Evolutionary conservation across 2,797 vertebrate genomes (phyloP).

Genomic region (Sebastiscus albofasciatus): DNA sequence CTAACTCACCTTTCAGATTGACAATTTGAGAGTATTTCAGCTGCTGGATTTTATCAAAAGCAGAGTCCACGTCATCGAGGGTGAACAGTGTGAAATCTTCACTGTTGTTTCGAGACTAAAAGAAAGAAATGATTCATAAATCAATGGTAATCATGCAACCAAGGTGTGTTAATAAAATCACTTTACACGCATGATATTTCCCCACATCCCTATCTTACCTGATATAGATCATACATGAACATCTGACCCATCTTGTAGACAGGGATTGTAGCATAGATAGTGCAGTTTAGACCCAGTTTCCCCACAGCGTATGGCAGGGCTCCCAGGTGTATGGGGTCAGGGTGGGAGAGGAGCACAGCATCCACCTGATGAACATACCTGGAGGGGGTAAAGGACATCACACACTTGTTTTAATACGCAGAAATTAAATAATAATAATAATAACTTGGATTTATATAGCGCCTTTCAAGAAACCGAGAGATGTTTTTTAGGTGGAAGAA

Average conservation of each 20-base stretch:
- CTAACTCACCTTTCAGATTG: conserved; percentile 92
- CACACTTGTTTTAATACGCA: neutral
- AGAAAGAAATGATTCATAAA: conserved; percentile 6
- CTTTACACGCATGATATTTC: neutral
- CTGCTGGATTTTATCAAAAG: conserved; percentile 99
- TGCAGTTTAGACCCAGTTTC: conserved; percentile 96
- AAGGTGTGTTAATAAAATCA: neutral
- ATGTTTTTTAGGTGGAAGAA: no score
- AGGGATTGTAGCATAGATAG: conserved; percentile 98
- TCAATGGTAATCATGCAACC: neutral
- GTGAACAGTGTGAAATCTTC: conserved; percentile 97
- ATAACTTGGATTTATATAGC: no score
- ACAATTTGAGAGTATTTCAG: conserved; percentile 99
- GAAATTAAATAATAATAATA: no score
- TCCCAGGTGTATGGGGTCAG: conserved; percentile 95
- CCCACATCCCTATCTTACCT: conserved; percentile 80
- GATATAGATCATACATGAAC: conserved; percentile 99
- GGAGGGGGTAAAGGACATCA: conserved; percentile 17
- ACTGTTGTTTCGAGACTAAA: conserved; percentile 96
- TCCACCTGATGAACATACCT: conserved; percentile 98
- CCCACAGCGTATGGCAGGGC: conserved; percentile 97
- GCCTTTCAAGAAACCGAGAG: no score
- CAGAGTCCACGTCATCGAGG: conserved; percentile 95
- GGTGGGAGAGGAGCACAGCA: conserved; percentile 96
- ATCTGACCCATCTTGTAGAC: conserved; percentile 99